Evolutionary conservation across 2,888 invertebrate species (phyloP), one percentile per base, ranked within the genome.

Genomic region (Clostera curtula): DNA sequence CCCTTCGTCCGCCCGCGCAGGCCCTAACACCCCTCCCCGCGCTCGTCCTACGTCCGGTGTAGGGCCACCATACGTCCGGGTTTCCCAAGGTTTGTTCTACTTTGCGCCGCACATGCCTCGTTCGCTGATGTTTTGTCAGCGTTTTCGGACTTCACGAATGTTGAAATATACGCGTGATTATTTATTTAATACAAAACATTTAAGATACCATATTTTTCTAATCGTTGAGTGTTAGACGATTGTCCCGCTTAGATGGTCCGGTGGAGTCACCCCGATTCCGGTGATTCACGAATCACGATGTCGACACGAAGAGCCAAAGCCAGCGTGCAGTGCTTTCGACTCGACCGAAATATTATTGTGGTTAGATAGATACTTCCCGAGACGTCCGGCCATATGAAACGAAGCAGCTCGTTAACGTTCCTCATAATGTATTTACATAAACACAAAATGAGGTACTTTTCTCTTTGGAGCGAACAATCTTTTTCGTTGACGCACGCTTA

Each of bases 31-130:
- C 29, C 24, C 35, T 24, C 30, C 24, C 43, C 40, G 46, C 57
- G 54, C 58, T 61, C 62, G 68, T 67, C 76, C 75, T 68, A 70
- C 79, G 72, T 76, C 76, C 84, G 74, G 70, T 73, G 73, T 73
- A 70, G 73, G 19, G 19, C 10, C 71, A 72, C 79, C 67, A 70
- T 73, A n/a, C n/a, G n/a, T n/a, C n/a, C n/a, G n/a, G n/a, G n/a
- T n/a, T n/a, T n/a, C n/a, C n/a, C n/a, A n/a, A n/a, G n/a, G n/a
- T n/a, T n/a, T n/a, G n/a, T n/a, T n/a, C n/a, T n/a, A n/a, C n/a
- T n/a, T n/a, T n/a, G n/a, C n/a, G n/a, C n/a, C n/a, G n/a, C n/a
- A n/a, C n/a, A n/a, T n/a, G n/a, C n/a, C n/a, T n/a, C n/a, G n/a
- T n/a, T n/a, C n/a, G n/a, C n/a, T n/a, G n/a, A n/a, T n/a, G n/a